Evolutionary conservation across 2,888 invertebrate genomes (phyloP).

Genomic region (Drosophila subsilvestris): DNA sequence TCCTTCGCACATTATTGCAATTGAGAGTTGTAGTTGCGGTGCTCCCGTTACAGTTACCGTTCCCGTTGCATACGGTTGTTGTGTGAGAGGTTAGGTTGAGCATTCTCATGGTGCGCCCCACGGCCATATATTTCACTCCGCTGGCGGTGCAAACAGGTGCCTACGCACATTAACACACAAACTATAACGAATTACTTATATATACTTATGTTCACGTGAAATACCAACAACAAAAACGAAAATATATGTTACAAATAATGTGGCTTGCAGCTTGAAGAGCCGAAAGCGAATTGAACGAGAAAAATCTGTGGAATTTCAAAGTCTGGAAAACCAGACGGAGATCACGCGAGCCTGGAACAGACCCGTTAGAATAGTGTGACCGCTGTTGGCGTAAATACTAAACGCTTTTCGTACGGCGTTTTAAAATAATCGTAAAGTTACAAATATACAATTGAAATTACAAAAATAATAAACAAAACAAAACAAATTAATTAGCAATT

Average conservation of each 20-base stretch:
- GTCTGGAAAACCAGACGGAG: neutral
- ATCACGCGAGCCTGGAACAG: slow-evolving; percentile 5
- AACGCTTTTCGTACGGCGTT: neutral
- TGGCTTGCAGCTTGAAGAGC: slow-evolving; percentile 37
- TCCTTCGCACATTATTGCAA: neutral
- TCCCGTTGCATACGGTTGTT: neutral
- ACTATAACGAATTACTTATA: neutral
- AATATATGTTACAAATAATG: neutral
- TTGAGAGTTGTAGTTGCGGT: neutral
- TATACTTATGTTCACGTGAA: neutral
- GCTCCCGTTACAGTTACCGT: neutral
- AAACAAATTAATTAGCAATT: neutral
- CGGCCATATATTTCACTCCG: neutral
- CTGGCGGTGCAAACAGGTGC: slow-evolving; percentile 1
- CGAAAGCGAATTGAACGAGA: slow-evolving; percentile 61
- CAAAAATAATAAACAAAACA: neutral
- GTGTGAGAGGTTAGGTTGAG: slow-evolving; percentile 35
- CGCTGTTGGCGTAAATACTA: neutral
- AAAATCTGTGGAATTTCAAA: neutral
- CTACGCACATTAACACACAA: slow-evolving; percentile 26
- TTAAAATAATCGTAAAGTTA: neutral
- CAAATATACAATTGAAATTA: neutral
- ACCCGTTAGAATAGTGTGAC: slow-evolving; percentile 19
- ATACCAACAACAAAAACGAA: neutral
- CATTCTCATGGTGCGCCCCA: neutral